Evolutionary conservation across 2,888 invertebrate genomes (phyloP), one percentile per base, ranked within the genome.

Genomic region (Drosophila nr. fundita): DNA sequence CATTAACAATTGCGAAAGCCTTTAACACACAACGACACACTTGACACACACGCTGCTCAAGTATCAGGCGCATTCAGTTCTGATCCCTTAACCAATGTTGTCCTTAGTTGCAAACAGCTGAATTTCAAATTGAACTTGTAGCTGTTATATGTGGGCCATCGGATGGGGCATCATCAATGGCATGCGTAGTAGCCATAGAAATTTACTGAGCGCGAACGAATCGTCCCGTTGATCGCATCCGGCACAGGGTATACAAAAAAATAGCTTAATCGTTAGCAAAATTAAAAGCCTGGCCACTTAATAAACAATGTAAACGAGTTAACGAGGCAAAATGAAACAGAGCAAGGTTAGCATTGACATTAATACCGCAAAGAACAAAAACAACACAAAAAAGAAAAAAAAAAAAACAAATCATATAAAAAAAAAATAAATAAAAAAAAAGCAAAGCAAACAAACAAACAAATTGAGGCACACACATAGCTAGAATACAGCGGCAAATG

Each of bases 291-390:
- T 50, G 77, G 48, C 68, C 70, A 72, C 82, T 76, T 76, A 84
- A 84, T 71, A 76, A 76, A 89, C 86, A 88, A 88, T 87, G 83
- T 83, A 80, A 88, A 69, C 83, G 74, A 89, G 76, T 82, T 82
- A 80, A 76, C 80, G 76, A 79, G 79, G 64, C 73, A 62, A 79
- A 80, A 78, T 82, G 82, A 87, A 90, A 78, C 90, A 90, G 87
- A 87, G 87, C 87, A 90, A 90, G 87, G 87, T 82, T 87, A 87
- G 76, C 82, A 87, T 83, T 87, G 87, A 87, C 90, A 87, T 90
- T 87, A 89, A 87, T 87, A 87, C 89, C 82, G 76, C 81, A 75
- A 87, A 84, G 89, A 86, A 83, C 81, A 70, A 38, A 65, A 67
- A 24, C 34, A 55, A 62, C 77, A 65, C 24, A 24, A 24, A 24